Percentiles rank a stretch among this genome's conserved stretches.
Conservation (phyloP, 2,113 vertebrate species). For the Poicephalus meyeri region DNA sequence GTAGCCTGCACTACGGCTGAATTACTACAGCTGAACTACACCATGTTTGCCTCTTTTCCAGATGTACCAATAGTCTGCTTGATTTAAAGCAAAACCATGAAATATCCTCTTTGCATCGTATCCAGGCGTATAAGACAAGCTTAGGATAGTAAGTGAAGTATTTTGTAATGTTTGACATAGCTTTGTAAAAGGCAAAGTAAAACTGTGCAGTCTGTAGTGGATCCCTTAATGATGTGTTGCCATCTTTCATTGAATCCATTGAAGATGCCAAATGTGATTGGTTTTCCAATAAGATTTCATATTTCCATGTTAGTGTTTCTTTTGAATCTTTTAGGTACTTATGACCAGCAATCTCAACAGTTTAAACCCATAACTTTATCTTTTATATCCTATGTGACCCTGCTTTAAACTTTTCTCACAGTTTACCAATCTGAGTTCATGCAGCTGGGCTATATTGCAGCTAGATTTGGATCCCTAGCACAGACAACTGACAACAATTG, state of each 20-base stretch:
- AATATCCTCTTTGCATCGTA: not conserved
- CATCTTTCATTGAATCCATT: not conserved
- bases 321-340: not conserved
- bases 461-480: not conserved
- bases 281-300: not conserved
- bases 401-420: not conserved
- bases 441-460: not conserved
- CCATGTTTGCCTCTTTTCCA: not conserved
- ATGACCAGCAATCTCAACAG: not conserved
- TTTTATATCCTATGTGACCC: not conserved
- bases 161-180: not conserved
- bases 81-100: not conserved
- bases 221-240: not conserved
- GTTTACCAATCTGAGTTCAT: not conserved
- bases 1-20: not conserved
- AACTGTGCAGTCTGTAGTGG: not conserved
- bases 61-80: not conserved
- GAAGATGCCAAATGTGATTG: not conserved
- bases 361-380: not conserved
- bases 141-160: not conserved
- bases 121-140: not conserved
- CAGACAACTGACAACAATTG: not conserved
- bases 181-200: not conserved
- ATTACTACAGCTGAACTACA: not conserved
- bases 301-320: not conserved